Conservation (phyloP, 2,888 invertebrate species). For the Strigamia maritima region DNA sequence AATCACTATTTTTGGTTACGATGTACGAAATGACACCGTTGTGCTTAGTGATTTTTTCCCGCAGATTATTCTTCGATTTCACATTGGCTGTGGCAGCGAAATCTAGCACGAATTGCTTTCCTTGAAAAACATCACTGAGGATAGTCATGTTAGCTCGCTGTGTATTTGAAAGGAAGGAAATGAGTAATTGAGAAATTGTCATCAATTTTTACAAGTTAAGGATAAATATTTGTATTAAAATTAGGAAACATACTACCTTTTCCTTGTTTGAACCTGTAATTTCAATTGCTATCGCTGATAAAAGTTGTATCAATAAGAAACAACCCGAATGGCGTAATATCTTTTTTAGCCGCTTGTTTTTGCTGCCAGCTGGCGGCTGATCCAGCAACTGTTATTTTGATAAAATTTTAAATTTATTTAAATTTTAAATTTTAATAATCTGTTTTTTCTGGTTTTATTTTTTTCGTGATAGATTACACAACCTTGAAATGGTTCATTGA, state of each 20-base stretch:
- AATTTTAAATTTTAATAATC: too few species aligned
- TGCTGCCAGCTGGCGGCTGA: too few species aligned
- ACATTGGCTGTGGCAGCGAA: background rate
- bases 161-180: slow-evolving; percentile 7
- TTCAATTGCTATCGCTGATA: background rate
- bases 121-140: background rate
- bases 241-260: background rate
- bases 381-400: too few species aligned
- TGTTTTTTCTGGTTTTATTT: too few species aligned
- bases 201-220: background rate
- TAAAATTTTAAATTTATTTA: too few species aligned
- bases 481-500: background rate
- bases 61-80: slow-evolving; percentile 7
- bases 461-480: too few species aligned
- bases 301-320: background rate
- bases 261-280: background rate
- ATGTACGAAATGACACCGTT: slow-evolving; percentile 35
- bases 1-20: slow-evolving; percentile 2
- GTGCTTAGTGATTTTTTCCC: slow-evolving; percentile 14
- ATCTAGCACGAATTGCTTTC: slow-evolving; percentile 15
- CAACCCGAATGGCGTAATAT: too few species aligned
- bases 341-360: too few species aligned
- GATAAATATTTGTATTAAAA: background rate
- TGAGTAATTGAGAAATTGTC: background rate
- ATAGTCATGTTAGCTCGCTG: background rate